A percentile compares a stretch with the other conserved stretches of the same genome.
These are phyloP conservation scores for Brachionichthys hirsutus DNA, from an alignment of 2,113 vertebrate genomes.

Conservation along the genomic window DNA sequence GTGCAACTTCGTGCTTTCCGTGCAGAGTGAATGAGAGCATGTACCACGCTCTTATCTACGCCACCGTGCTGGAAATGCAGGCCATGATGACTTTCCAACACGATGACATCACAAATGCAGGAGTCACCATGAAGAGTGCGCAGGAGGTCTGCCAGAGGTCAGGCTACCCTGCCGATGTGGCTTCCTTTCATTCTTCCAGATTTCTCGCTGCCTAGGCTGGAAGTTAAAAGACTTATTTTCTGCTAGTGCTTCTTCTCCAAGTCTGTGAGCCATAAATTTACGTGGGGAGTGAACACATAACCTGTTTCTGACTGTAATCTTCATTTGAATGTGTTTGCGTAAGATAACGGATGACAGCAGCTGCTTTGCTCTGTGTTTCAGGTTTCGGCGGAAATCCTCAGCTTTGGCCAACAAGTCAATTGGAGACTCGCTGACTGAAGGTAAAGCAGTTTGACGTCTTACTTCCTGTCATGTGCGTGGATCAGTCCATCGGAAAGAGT, in stretches of 20 bases:
- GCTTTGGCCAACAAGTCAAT: slow-evolving; percentile 60
- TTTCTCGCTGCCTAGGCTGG: too few relatives aligned
- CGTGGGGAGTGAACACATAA: too few relatives aligned
- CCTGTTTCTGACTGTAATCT: not conserved
- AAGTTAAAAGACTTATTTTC: not conserved
- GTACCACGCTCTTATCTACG: slow-evolving; percentile 84
- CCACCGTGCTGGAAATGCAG: slow-evolving; percentile 85
- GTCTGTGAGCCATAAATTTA: not conserved
- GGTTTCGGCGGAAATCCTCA: slow-evolving; percentile 78
- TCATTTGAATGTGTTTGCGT: slow-evolving; percentile 66
- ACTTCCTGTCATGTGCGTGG: not conserved
- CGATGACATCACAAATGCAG: slow-evolving; percentile 80
- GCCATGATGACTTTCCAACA: slow-evolving; percentile 87
- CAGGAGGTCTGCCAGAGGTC: slow-evolving; percentile 84
- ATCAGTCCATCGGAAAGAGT: too few relatives aligned
- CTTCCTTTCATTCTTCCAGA: too few relatives aligned
- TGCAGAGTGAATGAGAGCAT: slow-evolving; percentile 79
- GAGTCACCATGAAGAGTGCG: slow-evolving; percentile 82
- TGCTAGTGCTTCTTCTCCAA: not conserved
- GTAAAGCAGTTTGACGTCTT: slow-evolving; percentile 49
- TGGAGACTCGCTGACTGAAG: slow-evolving; percentile 74
- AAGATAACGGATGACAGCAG: not conserved
- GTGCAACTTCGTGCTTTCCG: slow-evolving; percentile 5
- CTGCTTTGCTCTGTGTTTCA: slow-evolving; percentile 42
- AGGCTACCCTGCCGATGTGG: too few relatives aligned